Percentiles rank a stretch among this genome's conserved stretches.
phyloP scores from a whole-genome alignment of 2,888 invertebrate species.

The Odontothrips loti region DNA sequence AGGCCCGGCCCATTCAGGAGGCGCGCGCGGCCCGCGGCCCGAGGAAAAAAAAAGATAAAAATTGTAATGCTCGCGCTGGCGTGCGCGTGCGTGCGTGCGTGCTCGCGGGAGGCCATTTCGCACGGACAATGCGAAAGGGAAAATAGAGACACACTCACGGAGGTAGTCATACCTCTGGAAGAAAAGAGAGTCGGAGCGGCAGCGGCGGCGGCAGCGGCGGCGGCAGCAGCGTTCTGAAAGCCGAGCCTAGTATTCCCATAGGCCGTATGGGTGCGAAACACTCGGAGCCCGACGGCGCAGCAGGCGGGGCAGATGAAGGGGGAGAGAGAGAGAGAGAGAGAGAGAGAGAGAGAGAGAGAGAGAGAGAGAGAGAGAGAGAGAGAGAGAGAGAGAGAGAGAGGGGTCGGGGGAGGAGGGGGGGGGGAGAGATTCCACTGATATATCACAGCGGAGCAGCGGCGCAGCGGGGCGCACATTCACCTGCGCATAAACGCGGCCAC shows the following conservation, averaged over 20 bases:
- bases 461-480: neutral
- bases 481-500: neutral
- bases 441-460: neutral
- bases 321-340: too few species aligned
- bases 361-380: too few species aligned
- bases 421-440: neutral
- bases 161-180: neutral
- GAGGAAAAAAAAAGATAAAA: neutral
- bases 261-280: neutral
- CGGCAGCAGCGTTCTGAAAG: neutral
- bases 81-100: too few species aligned
- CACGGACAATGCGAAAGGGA: slow-evolving; percentile 6
- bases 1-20: neutral
- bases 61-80: neutral
- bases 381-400: too few species aligned
- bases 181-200: neutral
- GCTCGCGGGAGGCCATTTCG: neutral
- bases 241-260: neutral
- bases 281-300: neutral
- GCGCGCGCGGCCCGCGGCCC: neutral
- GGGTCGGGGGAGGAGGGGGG: neutral
- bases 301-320: neutral
- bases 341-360: too few species aligned
- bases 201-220: neutral
- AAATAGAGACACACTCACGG: neutral